Conservation (phyloP, 2,888 invertebrate species). For the Busseola fusca region DNA sequence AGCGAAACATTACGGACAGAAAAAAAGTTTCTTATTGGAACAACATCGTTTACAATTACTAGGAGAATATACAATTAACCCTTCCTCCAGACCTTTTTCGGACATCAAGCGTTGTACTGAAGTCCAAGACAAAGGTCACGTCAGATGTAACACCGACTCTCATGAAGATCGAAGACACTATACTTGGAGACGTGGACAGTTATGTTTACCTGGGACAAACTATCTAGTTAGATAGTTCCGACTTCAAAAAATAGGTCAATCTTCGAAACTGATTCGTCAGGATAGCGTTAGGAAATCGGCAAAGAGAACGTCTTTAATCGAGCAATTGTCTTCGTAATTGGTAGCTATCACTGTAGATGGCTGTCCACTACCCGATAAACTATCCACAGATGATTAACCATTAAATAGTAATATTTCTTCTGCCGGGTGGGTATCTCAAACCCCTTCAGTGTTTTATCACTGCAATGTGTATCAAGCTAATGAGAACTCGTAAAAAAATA, state of each 20-base stretch:
- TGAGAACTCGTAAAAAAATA: neutral
- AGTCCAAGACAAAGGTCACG: neutral
- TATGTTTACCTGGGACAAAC: neutral
- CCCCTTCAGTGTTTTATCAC: constrained; percentile 1
- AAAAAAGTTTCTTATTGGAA: neutral
- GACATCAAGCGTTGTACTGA: neutral
- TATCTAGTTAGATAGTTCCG: too few relatives aligned
- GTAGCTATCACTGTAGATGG: neutral
- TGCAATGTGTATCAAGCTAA: neutral
- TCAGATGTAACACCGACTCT: neutral
- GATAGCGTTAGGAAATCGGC: too few relatives aligned
- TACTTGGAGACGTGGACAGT: neutral
- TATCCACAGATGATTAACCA: neutral
- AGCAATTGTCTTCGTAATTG: neutral
- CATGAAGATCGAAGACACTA: neutral
- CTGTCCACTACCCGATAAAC: neutral
- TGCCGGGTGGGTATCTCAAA: neutral
- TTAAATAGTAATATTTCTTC: neutral
- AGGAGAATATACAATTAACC: neutral
- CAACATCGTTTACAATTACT: neutral
- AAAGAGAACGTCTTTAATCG: neutral
- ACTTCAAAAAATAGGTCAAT: too few relatives aligned
- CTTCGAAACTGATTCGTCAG: too few relatives aligned
- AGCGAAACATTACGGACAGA: too few relatives aligned
- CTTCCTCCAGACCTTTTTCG: neutral